Conservation (phyloP, 1,140 invertebrate genomes). For the Oreohelix idahoensis region DNA sequence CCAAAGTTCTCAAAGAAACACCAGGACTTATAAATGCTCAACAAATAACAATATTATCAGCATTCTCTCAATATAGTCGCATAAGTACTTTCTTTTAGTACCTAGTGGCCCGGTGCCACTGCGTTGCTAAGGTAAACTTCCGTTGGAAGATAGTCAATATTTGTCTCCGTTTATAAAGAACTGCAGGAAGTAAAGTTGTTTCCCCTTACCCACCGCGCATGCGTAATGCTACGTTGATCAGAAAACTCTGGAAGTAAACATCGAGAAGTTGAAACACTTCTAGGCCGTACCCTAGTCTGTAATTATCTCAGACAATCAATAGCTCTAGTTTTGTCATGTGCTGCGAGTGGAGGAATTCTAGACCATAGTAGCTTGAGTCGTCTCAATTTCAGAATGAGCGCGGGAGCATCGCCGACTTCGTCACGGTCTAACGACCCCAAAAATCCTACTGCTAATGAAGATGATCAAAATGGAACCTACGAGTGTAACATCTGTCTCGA, state of each 20-base stretch:
- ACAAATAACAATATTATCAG: too few relatives aligned
- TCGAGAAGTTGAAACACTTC: not conserved
- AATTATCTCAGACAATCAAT: constrained; percentile 1
- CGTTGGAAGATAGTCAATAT: too few relatives aligned
- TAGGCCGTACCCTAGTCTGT: constrained; percentile 1
- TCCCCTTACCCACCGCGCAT: constrained; percentile 29
- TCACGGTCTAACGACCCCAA: constrained; percentile 23
- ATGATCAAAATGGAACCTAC: constrained; percentile 58
- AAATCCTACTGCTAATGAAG: constrained; percentile 42
- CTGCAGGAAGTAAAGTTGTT: not conserved
- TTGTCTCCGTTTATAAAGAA: not conserved
- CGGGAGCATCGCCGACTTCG: constrained; percentile 33
- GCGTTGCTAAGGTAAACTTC: too few relatives aligned
- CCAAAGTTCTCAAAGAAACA: too few relatives aligned
- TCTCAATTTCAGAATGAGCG: constrained; percentile 41
- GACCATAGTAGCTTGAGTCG: not conserved
- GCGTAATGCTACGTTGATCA: constrained; percentile 42
- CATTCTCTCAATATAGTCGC: too few relatives aligned
- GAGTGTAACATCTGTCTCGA: constrained; percentile 88
- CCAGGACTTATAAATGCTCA: too few relatives aligned
- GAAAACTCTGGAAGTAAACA: constrained; percentile 42
- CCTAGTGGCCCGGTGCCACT: too few relatives aligned
- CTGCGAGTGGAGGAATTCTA: not conserved
- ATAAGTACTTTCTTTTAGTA: too few relatives aligned
- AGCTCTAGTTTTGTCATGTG: constrained; percentile 11